A percentile compares a stretch with the other conserved stretches of the same genome.
phyloP scores from a whole-genome alignment of 2,113 vertebrate genomes.

The Hymenochirus boettgeri region DNA sequence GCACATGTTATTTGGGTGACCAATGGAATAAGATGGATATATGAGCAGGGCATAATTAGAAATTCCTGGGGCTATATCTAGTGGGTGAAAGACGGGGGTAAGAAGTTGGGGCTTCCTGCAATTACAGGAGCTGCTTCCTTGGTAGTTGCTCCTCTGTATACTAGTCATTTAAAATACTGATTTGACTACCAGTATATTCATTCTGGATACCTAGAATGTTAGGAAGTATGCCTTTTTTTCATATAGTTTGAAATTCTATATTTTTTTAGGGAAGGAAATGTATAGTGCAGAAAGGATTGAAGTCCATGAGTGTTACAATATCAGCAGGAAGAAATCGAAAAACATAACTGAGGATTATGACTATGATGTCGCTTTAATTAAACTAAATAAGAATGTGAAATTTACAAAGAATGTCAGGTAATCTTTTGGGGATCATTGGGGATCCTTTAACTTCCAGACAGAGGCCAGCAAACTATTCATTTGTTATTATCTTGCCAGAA shows the following conservation, averaged over 20 bases:
- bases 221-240: no score
- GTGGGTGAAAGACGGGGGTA: no score
- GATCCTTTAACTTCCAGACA: neutral
- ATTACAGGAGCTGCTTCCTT: no score
- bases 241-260: no score
- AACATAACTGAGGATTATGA: slow-evolving; percentile 76
- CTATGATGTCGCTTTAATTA: slow-evolving; percentile 75
- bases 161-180: no score
- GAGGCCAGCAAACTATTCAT: neutral
- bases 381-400: slow-evolving; percentile 50
- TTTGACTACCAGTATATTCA: no score
- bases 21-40: no score
- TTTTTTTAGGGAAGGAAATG: slow-evolving; percentile 21
- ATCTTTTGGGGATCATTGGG: slow-evolving; percentile 18
- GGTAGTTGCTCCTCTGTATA: no score
- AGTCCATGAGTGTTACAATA: slow-evolving; percentile 62
- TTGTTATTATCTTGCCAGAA: slow-evolving; percentile 34
- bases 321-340: slow-evolving; percentile 46
- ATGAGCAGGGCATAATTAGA: no score
- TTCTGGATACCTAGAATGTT: no score
- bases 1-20: neutral
- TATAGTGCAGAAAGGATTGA: slow-evolving; percentile 40
- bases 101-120: no score
- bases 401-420: slow-evolving; percentile 61
- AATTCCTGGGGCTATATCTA: no score